Conservation (phyloP, 2,797 vertebrate genomes). For the Ctenopoma multispine region DNA sequence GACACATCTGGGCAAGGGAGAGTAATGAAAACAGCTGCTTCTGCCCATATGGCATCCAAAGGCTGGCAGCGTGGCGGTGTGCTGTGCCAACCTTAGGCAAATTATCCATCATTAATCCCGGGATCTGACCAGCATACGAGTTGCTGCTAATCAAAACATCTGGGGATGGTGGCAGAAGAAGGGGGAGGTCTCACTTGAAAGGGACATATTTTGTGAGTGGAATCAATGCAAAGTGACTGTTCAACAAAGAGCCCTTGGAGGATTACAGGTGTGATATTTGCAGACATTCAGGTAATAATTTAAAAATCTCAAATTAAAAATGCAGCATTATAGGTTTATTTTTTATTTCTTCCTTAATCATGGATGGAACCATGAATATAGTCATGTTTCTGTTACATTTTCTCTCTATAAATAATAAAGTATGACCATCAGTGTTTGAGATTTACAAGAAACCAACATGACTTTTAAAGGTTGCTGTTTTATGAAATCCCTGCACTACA, state of each 20-base stretch:
- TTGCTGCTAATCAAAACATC: conserved; percentile 97
- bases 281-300: conserved; percentile 1
- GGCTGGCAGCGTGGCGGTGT: conserved; percentile 91
- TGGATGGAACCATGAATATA: neutral
- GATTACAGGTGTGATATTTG: conserved; percentile 67
- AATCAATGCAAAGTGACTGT: conserved; percentile 66
- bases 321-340: neutral
- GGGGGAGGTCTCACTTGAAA: conserved; percentile 80
- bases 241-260: conserved; percentile 65
- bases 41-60: conserved; percentile 97
- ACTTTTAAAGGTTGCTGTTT: conserved; percentile 90
- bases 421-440: conserved; percentile 33
- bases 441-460: conserved; percentile 80
- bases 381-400: neutral
- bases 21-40: conserved; percentile 99
- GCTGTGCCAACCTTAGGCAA: conserved; percentile 97
- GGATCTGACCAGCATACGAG: conserved; percentile 99
- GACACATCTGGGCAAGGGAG: conserved; percentile 99
- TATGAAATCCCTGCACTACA: conserved; percentile 89
- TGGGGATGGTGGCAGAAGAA: conserved; percentile 84
- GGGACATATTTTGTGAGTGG: conserved; percentile 73
- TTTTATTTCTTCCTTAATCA: neutral
- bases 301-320: conserved; percentile 6
- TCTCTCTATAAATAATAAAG: neutral
- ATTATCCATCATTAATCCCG: conserved; percentile 99